Conservation (phyloP, 2,888 invertebrate species). For the Plebejus anna region DNA sequence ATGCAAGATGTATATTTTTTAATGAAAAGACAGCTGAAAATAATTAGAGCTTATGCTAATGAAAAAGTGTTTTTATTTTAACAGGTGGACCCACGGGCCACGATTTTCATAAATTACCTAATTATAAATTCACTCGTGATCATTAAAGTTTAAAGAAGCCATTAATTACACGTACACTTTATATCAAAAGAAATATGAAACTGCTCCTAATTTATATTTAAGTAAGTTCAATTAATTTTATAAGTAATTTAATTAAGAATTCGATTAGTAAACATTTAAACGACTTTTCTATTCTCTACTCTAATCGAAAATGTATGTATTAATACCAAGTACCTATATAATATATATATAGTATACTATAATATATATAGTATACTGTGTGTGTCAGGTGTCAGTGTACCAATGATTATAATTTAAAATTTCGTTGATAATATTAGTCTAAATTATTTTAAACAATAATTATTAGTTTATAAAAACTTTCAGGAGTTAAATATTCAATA, state of each 20-base stretch:
- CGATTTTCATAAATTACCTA: not conserved
- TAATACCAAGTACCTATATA: no score
- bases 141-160: conserved; percentile 2
- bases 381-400: no score
- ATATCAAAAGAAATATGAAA: conserved; percentile 1
- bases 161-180: not conserved
- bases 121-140: not conserved
- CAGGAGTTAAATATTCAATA: no score
- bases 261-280: not conserved
- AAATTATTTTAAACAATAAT: no score
- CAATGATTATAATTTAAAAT: no score
- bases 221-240: not conserved
- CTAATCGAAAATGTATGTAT: no score
- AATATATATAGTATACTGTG: no score
- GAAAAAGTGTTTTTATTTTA: conserved; percentile 10
- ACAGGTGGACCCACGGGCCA: not conserved
- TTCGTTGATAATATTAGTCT: no score
- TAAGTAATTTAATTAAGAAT: not conserved
- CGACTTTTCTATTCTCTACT: no score
- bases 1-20: not conserved
- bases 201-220: not conserved
- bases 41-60: conserved; percentile 14
- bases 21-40: conserved; percentile 22
- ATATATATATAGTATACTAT: no score
- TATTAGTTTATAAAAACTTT: no score